Evolutionary conservation across 2,113 vertebrate genomes (phyloP).

Genomic region (Sisor rabdophorus): DNA sequence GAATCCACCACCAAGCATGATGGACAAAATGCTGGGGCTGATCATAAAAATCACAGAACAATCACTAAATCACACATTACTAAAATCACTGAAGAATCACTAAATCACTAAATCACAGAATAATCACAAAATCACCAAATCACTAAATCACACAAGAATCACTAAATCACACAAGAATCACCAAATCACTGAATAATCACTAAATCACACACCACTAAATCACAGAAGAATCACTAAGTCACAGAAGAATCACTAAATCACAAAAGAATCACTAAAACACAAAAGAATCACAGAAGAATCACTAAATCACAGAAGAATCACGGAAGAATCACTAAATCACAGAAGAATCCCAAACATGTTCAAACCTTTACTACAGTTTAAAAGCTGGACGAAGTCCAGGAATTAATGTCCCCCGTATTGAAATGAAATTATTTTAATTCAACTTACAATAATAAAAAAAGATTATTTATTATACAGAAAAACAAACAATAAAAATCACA

Average conservation of each 20-base stretch:
- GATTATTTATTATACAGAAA: not conserved
- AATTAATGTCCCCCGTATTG: not conserved
- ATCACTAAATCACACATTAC: no score
- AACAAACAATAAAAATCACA: no score
- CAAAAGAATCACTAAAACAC: constrained; percentile 7
- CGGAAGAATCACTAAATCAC: constrained; percentile 13
- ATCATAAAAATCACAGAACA: not conserved
- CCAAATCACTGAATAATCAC: not conserved
- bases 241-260: no score
- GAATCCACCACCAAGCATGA: constrained; percentile 90
- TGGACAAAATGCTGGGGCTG: constrained; percentile 49
- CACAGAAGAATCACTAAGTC: constrained; percentile 2
- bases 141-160: not conserved
- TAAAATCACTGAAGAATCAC: not conserved
- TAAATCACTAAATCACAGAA: constrained; percentile 14
- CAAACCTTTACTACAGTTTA: not conserved
- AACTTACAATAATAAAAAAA: no score
- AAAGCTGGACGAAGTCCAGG: not conserved
- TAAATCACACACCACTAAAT: no score
- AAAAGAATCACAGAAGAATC: not conserved
- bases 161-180: no score
- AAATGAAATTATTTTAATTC: no score
- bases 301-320: not conserved
- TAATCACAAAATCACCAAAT: constrained; percentile 9
- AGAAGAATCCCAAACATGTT: no score